Evolutionary conservation across 2,888 invertebrate genomes (phyloP), one percentile per base, ranked within the genome.

Genomic region (Oegoconia quadripuncta): DNA sequence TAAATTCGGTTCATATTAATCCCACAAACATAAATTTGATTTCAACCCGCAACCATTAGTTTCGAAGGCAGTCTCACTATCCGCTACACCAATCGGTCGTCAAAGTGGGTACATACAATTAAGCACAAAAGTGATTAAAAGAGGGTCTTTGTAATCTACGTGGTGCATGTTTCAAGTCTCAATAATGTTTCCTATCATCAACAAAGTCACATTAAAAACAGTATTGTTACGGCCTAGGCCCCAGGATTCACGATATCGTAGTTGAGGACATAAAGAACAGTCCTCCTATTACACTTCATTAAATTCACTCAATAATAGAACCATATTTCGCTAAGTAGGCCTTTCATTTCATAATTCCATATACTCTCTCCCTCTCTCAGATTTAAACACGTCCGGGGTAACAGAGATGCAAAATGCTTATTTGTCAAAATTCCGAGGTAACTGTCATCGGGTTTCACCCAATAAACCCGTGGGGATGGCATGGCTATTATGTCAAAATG

Each of bases 401-500:
- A 75, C 18, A 52, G 64, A 52, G 74, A 79, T 28, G 51, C 45
- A 39, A 42, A 36, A 66, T 30, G 47, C 46, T 53, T 55, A 64
- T 73, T 74, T 72, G 65, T 78, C 67, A 73, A 72, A 75, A 76
- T 66, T 53, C 59, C 60, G 63, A 66, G 63, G 72, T 71, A 76
- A 75, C 80, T 83, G 82, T 83, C 79, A 73, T 81, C 75, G 63
- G 69, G 71, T 74, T 82, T 80, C 75, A 71, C 80, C 82, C 82
- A 86, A 83, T 83, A 82, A 79, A 73, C 66, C 73, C 68, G 64
- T 71, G 65, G 77, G 80, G 83, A 83, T 84, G 82, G 77, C 68
- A 76, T 64, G 53, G 68, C 86, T 86, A 86, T 86, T 86, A 84
- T 87, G 80, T 82, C 80, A 75, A 75, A 78, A 79, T 84, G 79